phyloP scores from a whole-genome alignment of 2,888 invertebrate genomes.

The Mystacides longicornis region DNA sequence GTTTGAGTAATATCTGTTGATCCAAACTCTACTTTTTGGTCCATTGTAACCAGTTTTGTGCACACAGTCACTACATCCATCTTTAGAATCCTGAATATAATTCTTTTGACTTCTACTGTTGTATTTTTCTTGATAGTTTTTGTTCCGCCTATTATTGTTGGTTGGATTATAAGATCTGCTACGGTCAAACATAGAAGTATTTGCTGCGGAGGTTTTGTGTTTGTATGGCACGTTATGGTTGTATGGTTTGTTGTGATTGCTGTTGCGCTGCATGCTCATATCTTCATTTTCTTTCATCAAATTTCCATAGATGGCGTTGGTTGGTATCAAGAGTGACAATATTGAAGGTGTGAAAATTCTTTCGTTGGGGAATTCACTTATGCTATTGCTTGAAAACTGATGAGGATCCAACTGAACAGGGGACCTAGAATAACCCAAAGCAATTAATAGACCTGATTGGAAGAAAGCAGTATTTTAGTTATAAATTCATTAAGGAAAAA shows the following conservation, averaged over 20 bases:
- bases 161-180: neutral
- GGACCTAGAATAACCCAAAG: slow-evolving; percentile 5
- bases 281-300: neutral
- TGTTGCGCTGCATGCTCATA: neutral
- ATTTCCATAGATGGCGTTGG: slow-evolving; percentile 11
- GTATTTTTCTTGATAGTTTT: neutral
- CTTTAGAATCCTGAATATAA: neutral
- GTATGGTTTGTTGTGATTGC: neutral
- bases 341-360: slow-evolving; percentile 7
- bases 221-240: neutral
- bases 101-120: neutral
- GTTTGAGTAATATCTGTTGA: neutral
- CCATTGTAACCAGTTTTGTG: neutral
- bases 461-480: too few relatives aligned
- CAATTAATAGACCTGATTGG: too few relatives aligned
- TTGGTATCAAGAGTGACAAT: slow-evolving; percentile 4
- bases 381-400: neutral
- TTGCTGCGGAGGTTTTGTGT: neutral
- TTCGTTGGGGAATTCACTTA: neutral
- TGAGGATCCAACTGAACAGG: slow-evolving; percentile 7
- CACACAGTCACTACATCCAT: neutral
- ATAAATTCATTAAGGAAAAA: too few relatives aligned
- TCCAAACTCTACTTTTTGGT: neutral
- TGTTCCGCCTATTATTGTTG: neutral
- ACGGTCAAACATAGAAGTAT: neutral